Conservation (phyloP, 2,113 vertebrate genomes). For the Mola mola region DNA sequence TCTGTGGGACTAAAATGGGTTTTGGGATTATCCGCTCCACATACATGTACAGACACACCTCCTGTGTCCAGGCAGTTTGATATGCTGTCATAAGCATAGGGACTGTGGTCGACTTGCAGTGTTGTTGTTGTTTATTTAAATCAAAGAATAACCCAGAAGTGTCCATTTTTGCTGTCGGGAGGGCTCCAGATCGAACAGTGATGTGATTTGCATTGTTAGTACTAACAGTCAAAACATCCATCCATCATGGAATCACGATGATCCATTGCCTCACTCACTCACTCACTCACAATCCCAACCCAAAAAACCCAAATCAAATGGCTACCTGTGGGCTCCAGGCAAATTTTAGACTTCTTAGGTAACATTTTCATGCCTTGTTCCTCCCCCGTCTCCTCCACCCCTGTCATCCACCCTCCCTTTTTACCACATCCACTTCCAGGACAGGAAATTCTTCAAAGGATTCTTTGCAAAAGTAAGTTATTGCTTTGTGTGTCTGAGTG, state of each 20-base stretch:
- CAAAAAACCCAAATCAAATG: slow-evolving; percentile 18
- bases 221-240: slow-evolving; percentile 13
- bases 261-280: slow-evolving; percentile 26
- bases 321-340: slow-evolving; percentile 83
- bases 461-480: slow-evolving; percentile 99
- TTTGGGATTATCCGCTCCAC: slow-evolving; percentile 28
- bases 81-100: not conserved
- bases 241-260: slow-evolving; percentile 32
- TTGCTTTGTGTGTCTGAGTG: slow-evolving; percentile 77
- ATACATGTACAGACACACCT: slow-evolving; percentile 10
- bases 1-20: slow-evolving; percentile 31
- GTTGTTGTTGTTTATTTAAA: slow-evolving; percentile 9
- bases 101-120: not conserved
- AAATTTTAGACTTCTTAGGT: slow-evolving; percentile 87
- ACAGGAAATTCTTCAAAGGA: slow-evolving; percentile 99
- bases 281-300: slow-evolving; percentile 40
- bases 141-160: not conserved
- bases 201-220: not conserved
- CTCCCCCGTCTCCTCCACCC: slow-evolving; percentile 73
- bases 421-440: slow-evolving; percentile 87
- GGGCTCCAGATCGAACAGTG: too few species aligned
- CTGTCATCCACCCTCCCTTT: slow-evolving; percentile 75
- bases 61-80: slow-evolving; percentile 11
- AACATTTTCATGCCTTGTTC: slow-evolving; percentile 98
- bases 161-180: slow-evolving; percentile 26